These are phyloP conservation scores for Monochamus saltuarius DNA, from an alignment of 1,140 invertebrate species.

Conservation along the genomic window DNA sequence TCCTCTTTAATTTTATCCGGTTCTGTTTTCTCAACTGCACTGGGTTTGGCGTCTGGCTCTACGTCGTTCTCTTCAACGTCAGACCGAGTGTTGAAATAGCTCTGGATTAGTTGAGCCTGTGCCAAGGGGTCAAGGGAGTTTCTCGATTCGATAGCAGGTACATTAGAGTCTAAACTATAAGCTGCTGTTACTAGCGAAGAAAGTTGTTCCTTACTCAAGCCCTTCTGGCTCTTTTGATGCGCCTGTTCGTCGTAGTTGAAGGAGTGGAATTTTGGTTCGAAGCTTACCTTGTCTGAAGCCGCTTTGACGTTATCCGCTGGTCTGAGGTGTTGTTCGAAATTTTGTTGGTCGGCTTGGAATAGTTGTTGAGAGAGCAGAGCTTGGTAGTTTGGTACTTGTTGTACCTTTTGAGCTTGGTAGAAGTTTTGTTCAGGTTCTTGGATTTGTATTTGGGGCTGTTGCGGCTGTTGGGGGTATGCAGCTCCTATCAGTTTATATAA, in stretches of 20 bases:
- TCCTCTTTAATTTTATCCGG: slow-evolving; percentile 1
- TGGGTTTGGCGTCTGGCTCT: slow-evolving; percentile 33
- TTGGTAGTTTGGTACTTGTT: slow-evolving; percentile 1
- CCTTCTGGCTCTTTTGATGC: slow-evolving; percentile 28
- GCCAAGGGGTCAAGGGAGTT: slow-evolving; percentile 25
- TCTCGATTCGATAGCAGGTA: slow-evolving; percentile 11
- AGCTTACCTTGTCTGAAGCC: slow-evolving; percentile 14
- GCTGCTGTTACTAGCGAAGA: slow-evolving; percentile 23
- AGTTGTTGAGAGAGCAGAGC: background rate
- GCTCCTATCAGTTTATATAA: slow-evolving; percentile 8
- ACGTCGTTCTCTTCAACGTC: slow-evolving; percentile 30
- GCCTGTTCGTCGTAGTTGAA: slow-evolving; percentile 38
- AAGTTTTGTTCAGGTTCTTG: too few species aligned
- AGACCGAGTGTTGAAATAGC: slow-evolving; percentile 36
- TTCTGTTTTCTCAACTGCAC: slow-evolving; percentile 7
- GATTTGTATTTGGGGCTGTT: too few species aligned
- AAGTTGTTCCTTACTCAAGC: slow-evolving; percentile 13
- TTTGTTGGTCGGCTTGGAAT: slow-evolving; percentile 1
- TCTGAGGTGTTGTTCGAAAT: background rate
- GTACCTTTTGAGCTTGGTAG: background rate
- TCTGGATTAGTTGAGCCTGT: slow-evolving; percentile 38
- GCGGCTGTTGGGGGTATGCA: background rate
- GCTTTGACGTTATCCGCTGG: background rate
- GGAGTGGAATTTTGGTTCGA: slow-evolving; percentile 35
- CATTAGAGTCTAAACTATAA: slow-evolving; percentile 23